Percentiles rank a stretch among this genome's conserved stretches.
Evolutionary conservation across 2,797 vertebrate genomes (phyloP).

Genomic region (Pseudochirops cupreus): DNA sequence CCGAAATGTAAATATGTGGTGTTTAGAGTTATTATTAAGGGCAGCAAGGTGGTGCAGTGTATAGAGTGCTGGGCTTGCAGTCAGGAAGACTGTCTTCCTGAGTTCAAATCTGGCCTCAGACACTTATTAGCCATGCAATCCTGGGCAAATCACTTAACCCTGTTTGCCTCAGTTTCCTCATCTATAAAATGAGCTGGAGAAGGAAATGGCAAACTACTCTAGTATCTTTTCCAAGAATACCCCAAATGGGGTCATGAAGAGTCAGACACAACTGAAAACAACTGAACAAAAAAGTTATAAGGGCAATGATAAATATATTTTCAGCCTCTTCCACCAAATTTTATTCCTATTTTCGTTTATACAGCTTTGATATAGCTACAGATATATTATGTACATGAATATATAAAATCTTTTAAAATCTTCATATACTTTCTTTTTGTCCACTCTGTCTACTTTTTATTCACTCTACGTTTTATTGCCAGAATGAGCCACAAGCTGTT

Average conservation of each 20-base stretch:
- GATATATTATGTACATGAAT: neutral
- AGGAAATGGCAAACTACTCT: neutral
- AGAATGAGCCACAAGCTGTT: neutral
- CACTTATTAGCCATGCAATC: neutral
- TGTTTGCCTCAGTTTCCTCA: neutral
- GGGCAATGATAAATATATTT: neutral
- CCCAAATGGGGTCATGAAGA: neutral
- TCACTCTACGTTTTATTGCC: neutral
- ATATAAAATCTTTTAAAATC: neutral
- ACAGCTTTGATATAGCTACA: neutral
- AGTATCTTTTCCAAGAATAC: neutral
- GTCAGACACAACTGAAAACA: neutral
- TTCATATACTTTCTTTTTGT: neutral
- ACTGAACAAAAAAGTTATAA: neutral
- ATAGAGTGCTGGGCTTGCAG: neutral
- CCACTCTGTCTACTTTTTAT: neutral
- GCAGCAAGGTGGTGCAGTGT: neutral
- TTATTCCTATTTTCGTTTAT: neutral
- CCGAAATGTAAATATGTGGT: constrained; percentile 2
- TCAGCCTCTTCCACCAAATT: neutral
- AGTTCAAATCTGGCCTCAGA: neutral
- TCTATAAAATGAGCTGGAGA: neutral
- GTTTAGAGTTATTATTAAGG: neutral
- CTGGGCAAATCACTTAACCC: neutral
- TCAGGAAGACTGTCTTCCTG: neutral